Conservation (phyloP, 2,797 vertebrate genomes). For the Emys orbicularis region DNA sequence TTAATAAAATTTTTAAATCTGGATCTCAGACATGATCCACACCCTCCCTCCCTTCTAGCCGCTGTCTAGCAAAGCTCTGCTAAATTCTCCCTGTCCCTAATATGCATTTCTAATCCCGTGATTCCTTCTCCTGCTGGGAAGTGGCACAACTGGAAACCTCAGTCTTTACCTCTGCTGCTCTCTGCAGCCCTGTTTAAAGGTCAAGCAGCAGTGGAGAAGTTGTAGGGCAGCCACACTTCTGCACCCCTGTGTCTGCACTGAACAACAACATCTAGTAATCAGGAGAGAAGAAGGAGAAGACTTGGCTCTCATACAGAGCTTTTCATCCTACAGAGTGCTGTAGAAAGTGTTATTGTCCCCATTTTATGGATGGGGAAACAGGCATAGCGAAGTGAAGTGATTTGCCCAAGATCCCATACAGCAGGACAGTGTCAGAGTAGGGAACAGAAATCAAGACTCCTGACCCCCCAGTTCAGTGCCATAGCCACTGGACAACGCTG, state of each 20-base stretch:
- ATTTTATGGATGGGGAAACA: background rate
- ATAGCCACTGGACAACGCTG: no score
- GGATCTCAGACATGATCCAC: background rate
- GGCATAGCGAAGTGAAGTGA: rapidly evolving
- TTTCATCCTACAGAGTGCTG: background rate
- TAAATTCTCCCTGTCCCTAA: background rate
- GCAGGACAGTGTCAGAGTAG: background rate
- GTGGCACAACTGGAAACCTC: rapidly evolving
- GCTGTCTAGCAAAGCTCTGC: background rate
- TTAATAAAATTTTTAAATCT: no score
- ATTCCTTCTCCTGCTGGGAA: rapidly evolving
- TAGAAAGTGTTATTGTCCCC: background rate
- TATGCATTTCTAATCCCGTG: background rate
- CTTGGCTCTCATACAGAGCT: background rate
- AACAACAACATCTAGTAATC: rapidly evolving
- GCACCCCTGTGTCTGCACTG: rapidly evolving
- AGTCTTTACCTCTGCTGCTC: background rate
- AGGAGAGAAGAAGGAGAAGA: background rate
- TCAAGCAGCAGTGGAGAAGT: background rate
- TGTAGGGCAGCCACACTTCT: background rate
- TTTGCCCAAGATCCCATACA: rapidly evolving
- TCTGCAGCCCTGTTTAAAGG: background rate
- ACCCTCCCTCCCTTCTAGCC: rapidly evolving
- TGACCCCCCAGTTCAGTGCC: rapidly evolving
- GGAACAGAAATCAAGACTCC: rapidly evolving